Evolutionary conservation across 2,888 invertebrate genomes (phyloP).

Genomic region (Caenorhabditis angaria): DNA sequence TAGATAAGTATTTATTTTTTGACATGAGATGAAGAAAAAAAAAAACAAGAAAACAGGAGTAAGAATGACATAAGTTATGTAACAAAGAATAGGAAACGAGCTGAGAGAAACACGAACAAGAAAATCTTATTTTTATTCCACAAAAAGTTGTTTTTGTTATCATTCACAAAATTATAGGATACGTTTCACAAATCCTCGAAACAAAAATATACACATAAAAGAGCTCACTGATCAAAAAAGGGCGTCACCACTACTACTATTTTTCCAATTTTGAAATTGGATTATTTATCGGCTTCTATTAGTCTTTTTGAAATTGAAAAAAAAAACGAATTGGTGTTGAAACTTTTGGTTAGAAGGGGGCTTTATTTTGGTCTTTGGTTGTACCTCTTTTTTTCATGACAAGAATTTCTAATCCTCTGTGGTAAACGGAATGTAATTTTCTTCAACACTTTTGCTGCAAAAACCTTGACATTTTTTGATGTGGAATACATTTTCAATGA

Average conservation of each 20-base stretch:
- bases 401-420: background rate
- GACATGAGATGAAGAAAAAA: too few species aligned
- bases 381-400: background rate
- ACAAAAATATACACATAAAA: background rate
- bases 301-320: too few species aligned
- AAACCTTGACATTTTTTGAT: background rate
- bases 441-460: background rate
- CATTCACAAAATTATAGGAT: background rate
- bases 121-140: background rate
- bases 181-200: too few species aligned
- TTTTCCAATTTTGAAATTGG: background rate
- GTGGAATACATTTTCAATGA: too few species aligned
- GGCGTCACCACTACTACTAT: too few species aligned
- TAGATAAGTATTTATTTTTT: background rate
- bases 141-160: background rate
- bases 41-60: background rate
- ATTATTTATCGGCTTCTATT: background rate
- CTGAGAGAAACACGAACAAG: background rate
- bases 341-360: too few species aligned
- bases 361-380: background rate
- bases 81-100: background rate
- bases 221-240: background rate
- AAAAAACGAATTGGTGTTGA: background rate
- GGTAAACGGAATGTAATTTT: background rate
- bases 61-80: background rate